Percentiles rank a stretch among this genome's conserved stretches.
Evolutionary conservation across 2,113 vertebrate genomes (phyloP).

Genomic region (Python bivittatus): DNA sequence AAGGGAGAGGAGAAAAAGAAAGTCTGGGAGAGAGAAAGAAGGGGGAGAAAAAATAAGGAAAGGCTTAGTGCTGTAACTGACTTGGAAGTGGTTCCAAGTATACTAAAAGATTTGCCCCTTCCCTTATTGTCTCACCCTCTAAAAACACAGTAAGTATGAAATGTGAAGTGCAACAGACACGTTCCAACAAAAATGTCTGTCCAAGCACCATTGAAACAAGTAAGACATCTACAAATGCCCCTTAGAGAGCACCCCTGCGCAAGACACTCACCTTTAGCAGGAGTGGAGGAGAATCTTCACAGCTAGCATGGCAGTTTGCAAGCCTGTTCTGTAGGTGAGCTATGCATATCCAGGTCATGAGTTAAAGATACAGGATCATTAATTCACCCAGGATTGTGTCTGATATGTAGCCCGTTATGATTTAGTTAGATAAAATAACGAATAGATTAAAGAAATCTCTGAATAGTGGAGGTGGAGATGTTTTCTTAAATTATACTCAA

Average conservation of each 20-base stretch:
- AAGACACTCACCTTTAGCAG: neutral
- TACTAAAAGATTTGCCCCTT: neutral
- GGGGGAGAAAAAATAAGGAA: neutral
- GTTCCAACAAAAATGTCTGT: neutral
- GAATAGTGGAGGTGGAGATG: neutral
- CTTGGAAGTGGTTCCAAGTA: neutral
- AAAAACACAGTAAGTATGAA: neutral
- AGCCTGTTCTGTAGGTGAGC: neutral
- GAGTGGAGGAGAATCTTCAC: too few species aligned
- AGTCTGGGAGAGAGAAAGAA: neutral
- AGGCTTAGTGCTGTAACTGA: neutral
- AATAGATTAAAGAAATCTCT: neutral
- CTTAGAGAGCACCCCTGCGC: neutral
- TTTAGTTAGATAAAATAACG: neutral
- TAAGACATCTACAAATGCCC: neutral
- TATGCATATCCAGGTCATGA: neutral
- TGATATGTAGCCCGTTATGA: neutral
- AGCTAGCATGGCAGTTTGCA: neutral
- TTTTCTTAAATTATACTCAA: neutral
- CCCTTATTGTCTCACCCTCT: neutral
- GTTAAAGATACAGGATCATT: neutral
- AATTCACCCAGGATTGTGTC: neutral
- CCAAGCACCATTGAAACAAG: neutral
- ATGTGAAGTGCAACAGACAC: neutral
- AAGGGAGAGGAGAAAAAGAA: slow-evolving; percentile 10